Base-by-base conservation (phyloP, 1,140 invertebrate species). In the Drosophila tropicalis region DNA sequence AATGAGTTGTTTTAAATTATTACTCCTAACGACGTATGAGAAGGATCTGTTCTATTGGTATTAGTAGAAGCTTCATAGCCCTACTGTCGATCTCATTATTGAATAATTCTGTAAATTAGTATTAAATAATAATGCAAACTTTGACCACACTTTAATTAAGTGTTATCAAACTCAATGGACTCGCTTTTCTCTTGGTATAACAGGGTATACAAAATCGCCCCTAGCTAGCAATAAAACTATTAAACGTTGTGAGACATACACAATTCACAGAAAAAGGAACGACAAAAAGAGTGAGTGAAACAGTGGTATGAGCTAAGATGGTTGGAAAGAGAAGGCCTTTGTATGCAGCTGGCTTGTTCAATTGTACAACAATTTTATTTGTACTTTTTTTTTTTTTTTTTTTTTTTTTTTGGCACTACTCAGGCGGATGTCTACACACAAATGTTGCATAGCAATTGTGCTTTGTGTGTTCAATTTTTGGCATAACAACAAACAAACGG, bases 401-500 rank as follows among this genome's bases (percentile, higher is more conserved):
- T 32, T 85, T 85, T 78, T 75, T 76, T 76, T 76, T 72, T 68
- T 77, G 58, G 36, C 22, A 44, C 44, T 51, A 76, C 64, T 67
- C 58, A 74, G 70, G 70, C 76, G 76, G 76, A 87, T 83, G 80
- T 89, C 80, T 80, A 74, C 85, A 74, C 85, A 89, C 77, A 89
- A 89, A 89, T 89, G 84, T 89, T 89, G 84, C 84, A 89, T 89
- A 75, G 81, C 77, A 89, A 89, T 84, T 81, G 56, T 58, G 84
- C 80, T 89, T 89, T 89, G 85, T 87, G 84, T 87, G 76, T 83
- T 87, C 84, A 89, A 87, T 89, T 89, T 87, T 87, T 74, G 83
- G 84, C 76, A 87, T 72, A 77, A 72, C 84, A 74, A 74, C 77
- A 89, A 79, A 71, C 79, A 79, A 72, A 81, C 44, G 62, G 63